These are phyloP conservation scores for Frankliniella intonsa DNA, from an alignment of 2,888 invertebrate species.

Conservation along the genomic window DNA sequence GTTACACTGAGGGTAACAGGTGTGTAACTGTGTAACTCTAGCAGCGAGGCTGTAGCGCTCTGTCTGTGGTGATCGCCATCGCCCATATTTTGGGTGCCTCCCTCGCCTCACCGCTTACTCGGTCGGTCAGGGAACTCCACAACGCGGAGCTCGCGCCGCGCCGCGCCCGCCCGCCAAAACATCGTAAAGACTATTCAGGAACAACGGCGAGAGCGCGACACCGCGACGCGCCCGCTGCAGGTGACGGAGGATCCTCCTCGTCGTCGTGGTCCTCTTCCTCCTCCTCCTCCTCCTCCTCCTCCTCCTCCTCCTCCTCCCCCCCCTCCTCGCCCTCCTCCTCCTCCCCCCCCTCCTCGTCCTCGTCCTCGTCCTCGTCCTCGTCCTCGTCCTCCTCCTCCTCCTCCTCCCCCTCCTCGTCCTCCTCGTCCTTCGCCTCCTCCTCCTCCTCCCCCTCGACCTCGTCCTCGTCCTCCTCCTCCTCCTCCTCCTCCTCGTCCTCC, in stretches of 20 bases:
- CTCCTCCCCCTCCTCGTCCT: background rate
- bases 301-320: background rate
- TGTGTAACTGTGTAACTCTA: too few species aligned
- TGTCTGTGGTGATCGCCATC: too few species aligned
- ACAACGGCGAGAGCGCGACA: background rate
- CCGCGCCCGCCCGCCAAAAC: background rate
- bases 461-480: background rate
- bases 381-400: background rate
- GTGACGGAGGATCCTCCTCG: background rate
- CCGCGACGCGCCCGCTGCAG: background rate
- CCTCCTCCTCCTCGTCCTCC: too few species aligned
- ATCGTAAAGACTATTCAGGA: background rate
- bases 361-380: background rate
- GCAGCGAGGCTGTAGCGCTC: too few species aligned
- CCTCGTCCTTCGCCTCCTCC: background rate
- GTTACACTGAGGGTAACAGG: too few species aligned
- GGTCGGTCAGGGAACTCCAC: too few species aligned
- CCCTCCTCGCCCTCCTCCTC: background rate
- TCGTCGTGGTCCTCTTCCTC: background rate
- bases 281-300: background rate
- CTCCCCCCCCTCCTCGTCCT: background rate
- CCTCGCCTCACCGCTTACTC: too few species aligned
- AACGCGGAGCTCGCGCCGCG: background rate
- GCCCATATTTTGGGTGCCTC: too few species aligned
- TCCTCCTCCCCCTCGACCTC: background rate